Base-by-base conservation (phyloP, 2,113 vertebrate genomes). In the Galbula dea region DNA sequence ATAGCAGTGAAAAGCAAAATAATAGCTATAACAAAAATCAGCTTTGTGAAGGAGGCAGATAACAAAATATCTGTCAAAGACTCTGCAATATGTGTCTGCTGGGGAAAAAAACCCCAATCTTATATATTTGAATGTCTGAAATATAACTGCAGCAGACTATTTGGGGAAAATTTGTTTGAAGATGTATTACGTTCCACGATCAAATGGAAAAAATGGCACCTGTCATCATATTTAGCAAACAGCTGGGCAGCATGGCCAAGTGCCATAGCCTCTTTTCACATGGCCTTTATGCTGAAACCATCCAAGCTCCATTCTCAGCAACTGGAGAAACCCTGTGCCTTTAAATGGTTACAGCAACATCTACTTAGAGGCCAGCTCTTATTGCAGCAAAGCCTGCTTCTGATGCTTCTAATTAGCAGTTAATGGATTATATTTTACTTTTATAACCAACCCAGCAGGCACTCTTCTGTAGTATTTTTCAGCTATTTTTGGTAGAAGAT, bases 131-230 rank as follows among this genome's bases (percentile, higher is more conserved):
- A 86, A 95, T 96, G 91, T 95, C 90, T 95, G 94, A 94, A 96
- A 96, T 96, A 95, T 95, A 94, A 89, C 94, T 91, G 72, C 96
- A 88, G 83, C 89, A 91, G 92, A 63, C 83, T 93, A 89, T 92
- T 97, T 97, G 96, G 93, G 94, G 94, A 90, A 91, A 96, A 97
- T 96, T 94, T 98, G 97, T 98, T 98, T 98, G 98, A 98, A 98
- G 98, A 97, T 96, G 86, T 98, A 98, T 98, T 98, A 97, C 96
- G 93, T 98, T 98, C 97, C 97, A 97, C 90, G 94, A 97, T 97
- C 97, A 98, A 97, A 98, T 97, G 97, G 97, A 97, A 98, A 98
- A 97, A 96, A 95, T 95, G 97, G 96, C 97, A 98, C 96, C 97
- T 98, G 98, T 97, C 97, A 86, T 95, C 74, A 95, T 98, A 97